phyloP scores from a whole-genome alignment of 2,797 vertebrate species.

The Molothrus aeneus region DNA sequence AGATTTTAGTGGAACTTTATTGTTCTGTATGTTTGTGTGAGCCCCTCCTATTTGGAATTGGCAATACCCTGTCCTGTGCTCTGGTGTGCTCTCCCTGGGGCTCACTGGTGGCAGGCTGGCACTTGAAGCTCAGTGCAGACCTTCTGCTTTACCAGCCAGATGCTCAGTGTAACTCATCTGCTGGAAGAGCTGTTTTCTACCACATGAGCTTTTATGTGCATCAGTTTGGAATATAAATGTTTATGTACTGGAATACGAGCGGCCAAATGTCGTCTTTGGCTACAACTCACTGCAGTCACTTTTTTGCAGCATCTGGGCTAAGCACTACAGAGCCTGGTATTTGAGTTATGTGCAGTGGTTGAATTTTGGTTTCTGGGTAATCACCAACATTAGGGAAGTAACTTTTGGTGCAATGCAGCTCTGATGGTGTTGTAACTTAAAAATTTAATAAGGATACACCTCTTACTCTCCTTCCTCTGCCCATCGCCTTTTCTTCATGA shows the following conservation, averaged over 20 bases:
- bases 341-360: neutral
- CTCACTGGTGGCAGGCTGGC: neutral
- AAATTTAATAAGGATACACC: neutral
- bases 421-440: neutral
- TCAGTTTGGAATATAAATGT: neutral
- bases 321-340: neutral
- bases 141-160: neutral
- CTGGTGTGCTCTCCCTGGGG: neutral
- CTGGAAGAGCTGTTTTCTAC: neutral
- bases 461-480: neutral
- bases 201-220: neutral
- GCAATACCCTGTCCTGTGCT: neutral
- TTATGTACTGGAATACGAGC: neutral
- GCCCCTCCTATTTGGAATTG: rapidly evolving
- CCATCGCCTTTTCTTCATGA: neutral
- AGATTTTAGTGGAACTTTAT: neutral
- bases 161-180: neutral
- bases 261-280: neutral
- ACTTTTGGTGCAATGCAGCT: neutral
- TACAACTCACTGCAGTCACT: neutral
- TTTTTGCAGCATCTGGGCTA: neutral
- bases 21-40: neutral
- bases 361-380: neutral
- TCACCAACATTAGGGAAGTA: neutral
- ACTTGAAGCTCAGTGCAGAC: neutral